These are phyloP conservation scores for Eilema griseolum DNA, from an alignment of 2,888 invertebrate species.

Conservation along the genomic window DNA sequence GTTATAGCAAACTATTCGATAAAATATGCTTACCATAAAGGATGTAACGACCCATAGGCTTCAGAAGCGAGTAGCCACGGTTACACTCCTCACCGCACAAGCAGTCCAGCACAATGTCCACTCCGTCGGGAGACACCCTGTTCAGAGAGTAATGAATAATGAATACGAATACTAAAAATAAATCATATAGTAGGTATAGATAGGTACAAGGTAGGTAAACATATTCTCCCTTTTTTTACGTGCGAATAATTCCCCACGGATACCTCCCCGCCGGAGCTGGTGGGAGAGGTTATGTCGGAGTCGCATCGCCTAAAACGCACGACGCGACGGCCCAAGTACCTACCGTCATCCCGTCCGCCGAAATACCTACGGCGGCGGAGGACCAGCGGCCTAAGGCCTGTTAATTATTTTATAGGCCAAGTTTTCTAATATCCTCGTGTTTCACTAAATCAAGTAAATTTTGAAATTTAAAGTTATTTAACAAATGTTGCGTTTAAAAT, in stretches of 20 bases:
- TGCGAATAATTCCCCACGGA: too few relatives aligned
- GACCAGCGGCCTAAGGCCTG: too few relatives aligned
- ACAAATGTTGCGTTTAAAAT: neutral
- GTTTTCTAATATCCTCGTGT: neutral
- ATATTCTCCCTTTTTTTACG: too few relatives aligned
- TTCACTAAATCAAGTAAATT: neutral
- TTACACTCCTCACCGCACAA: slow-evolving; percentile 96
- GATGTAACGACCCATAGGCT: slow-evolving; percentile 96
- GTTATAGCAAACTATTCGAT: neutral
- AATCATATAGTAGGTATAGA: neutral
- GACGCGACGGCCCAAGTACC: too few relatives aligned
- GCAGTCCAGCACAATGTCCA: slow-evolving; percentile 95
- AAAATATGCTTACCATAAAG: slow-evolving; percentile 89
- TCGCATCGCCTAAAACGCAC: too few relatives aligned
- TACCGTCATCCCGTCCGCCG: too few relatives aligned
- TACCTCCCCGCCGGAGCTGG: too few relatives aligned
- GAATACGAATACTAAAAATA: neutral
- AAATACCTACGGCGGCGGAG: too few relatives aligned
- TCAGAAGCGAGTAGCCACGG: slow-evolving; percentile 93
- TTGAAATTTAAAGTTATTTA: neutral
- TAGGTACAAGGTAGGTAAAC: too few relatives aligned
- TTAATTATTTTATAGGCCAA: neutral
- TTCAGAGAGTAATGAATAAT: slow-evolving; percentile 25
- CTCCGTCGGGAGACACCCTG: slow-evolving; percentile 91
- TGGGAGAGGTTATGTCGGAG: too few relatives aligned